Evolutionary conservation across 2,797 vertebrate species (phyloP).

Genomic region (Sternotherus odoratus): DNA sequence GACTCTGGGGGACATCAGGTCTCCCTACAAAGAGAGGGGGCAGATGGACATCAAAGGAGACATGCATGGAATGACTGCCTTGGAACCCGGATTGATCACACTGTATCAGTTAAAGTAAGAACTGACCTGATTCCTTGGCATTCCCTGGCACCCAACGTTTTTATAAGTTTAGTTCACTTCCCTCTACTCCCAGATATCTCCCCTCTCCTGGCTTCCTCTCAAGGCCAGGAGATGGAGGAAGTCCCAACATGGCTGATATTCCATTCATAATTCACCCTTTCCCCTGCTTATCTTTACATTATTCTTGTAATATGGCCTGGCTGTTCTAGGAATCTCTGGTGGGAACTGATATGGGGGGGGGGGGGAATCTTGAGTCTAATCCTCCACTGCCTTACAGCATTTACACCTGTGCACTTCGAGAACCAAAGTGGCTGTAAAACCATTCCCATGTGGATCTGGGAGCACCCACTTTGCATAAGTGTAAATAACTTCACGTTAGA

Average conservation of each 20-base stretch:
- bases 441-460: neutral
- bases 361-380: neutral
- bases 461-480: neutral
- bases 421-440: neutral
- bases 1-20: neutral
- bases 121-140: neutral
- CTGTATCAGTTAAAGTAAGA: neutral
- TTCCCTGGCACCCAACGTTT: neutral
- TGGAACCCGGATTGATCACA: neutral
- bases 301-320: neutral
- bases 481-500: neutral
- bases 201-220: neutral
- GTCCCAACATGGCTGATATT: neutral
- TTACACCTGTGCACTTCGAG: accelerated
- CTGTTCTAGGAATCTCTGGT: neutral
- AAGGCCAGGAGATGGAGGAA: neutral
- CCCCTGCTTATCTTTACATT: neutral
- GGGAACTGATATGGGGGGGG: neutral
- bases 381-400: neutral
- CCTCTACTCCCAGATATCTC: neutral
- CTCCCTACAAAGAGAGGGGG: neutral
- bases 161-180: neutral
- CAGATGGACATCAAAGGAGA: neutral
- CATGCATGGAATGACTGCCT: neutral
- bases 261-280: neutral